These are phyloP conservation scores for Myrmecobius fasciatus DNA, from an alignment of 2,113 vertebrate species.

Conservation along the genomic window DNA sequence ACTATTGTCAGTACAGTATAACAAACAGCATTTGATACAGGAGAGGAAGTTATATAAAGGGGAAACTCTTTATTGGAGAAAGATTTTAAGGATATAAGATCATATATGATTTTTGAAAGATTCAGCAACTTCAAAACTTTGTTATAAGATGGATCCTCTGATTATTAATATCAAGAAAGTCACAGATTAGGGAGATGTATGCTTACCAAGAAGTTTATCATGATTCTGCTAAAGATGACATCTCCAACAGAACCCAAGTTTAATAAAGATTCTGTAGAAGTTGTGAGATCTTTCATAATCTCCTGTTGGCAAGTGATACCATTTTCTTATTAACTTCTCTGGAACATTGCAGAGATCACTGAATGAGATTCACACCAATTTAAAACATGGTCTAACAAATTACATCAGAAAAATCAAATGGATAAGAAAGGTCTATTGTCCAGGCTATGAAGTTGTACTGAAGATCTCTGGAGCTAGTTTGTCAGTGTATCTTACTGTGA, in stretches of 20 bases:
- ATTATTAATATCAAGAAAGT: background rate
- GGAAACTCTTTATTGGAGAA: too few relatives aligned
- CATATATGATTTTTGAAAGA: background rate
- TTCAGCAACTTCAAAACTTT: background rate
- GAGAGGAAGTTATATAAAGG: background rate
- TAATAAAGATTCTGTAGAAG: background rate
- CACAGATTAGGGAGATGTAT: background rate
- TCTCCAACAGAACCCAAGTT: background rate
- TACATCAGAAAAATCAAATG: background rate
- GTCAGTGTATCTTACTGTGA: background rate
- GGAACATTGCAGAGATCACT: background rate
- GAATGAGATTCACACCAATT: background rate
- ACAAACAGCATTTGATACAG: background rate
- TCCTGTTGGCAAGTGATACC: background rate
- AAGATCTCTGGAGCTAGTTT: background rate
- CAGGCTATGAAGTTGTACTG: background rate
- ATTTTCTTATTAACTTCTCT: background rate
- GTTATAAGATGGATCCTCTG: background rate
- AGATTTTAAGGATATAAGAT: background rate
- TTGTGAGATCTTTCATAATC: background rate
- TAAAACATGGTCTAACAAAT: background rate
- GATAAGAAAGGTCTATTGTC: background rate
- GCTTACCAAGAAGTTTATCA: background rate
- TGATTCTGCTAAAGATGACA: background rate
- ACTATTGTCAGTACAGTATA: background rate